phyloP scores from a whole-genome alignment of 2,113 vertebrate species.

The Lepus europaeus region DNA sequence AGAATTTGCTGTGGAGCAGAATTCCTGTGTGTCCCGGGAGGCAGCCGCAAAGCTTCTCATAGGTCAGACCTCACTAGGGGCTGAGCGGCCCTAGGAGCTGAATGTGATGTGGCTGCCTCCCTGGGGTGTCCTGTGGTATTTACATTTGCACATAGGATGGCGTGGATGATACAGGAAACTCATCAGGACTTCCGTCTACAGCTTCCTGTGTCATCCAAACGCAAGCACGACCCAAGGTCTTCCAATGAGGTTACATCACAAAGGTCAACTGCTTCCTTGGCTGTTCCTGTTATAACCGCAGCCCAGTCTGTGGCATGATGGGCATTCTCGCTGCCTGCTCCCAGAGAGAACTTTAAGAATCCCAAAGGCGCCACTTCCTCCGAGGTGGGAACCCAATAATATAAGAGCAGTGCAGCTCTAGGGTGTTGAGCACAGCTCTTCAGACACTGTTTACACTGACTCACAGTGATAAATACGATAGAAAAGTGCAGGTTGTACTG shows the following conservation, averaged over 20 bases:
- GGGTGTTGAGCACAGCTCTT: no score
- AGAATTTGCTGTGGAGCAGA: not conserved
- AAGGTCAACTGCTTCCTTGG: constrained; percentile 68
- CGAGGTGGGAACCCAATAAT: rapidly evolving
- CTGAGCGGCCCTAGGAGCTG: rapidly evolving
- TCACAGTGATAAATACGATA: not conserved
- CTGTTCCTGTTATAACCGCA: constrained; percentile 55
- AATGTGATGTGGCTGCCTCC: not conserved
- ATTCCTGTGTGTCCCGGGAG: not conserved
- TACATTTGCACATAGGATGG: not conserved
- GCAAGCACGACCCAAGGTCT: not conserved
- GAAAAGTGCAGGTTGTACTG: not conserved
- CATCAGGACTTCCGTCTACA: not conserved
- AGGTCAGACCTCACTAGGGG: not conserved
- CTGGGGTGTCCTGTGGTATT: not conserved
- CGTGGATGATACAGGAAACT: no score
- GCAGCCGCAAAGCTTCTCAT: not conserved
- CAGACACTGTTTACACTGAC: not conserved
- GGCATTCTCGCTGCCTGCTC: not conserved
- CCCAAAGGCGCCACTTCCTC: no score
- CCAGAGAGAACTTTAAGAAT: not conserved
- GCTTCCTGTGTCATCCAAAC: not conserved
- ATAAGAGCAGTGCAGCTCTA: not conserved
- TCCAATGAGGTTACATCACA: not conserved
- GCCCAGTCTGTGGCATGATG: not conserved